phyloP scores from a whole-genome alignment of 2,113 vertebrate species.

The Ictalurus furcatus region DNA sequence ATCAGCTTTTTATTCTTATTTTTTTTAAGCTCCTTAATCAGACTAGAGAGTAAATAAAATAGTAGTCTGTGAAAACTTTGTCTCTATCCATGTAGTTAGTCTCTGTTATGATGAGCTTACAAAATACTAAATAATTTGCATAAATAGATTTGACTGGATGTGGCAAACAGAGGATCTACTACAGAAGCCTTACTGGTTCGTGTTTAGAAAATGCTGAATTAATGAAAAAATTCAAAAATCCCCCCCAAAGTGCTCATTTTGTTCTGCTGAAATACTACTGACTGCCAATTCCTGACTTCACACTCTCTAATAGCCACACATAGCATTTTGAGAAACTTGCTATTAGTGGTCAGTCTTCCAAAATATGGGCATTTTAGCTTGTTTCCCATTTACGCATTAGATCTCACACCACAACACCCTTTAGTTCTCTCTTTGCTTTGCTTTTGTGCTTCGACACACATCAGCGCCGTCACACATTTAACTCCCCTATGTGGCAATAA shows the following conservation, averaged over 20 bases:
- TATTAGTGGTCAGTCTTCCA: neutral
- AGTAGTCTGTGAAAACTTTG: too few relatives aligned
- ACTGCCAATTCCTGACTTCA: neutral
- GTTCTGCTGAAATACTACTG: neutral
- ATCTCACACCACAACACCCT: neutral
- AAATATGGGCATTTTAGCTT: neutral
- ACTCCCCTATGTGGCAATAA: conserved; percentile 9
- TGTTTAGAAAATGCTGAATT: neutral
- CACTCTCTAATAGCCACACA: neutral
- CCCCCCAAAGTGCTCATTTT: neutral
- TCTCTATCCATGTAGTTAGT: neutral
- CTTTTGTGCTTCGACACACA: neutral
- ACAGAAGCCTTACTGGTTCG: neutral
- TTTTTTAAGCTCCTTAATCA: too few relatives aligned
- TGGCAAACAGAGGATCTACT: neutral
- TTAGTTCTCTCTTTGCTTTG: neutral
- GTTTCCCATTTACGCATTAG: neutral
- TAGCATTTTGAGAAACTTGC: neutral
- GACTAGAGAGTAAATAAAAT: too few relatives aligned
- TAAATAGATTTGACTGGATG: neutral
- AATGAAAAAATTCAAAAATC: too few relatives aligned
- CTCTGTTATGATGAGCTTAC: neutral
- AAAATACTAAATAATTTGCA: neutral
- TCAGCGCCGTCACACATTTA: neutral
- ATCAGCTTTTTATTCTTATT: neutral